Evolutionary conservation across 2,113 vertebrate species (phyloP), one percentile per base, ranked within the genome.

Genomic region (Dipodomys merriami): DNA sequence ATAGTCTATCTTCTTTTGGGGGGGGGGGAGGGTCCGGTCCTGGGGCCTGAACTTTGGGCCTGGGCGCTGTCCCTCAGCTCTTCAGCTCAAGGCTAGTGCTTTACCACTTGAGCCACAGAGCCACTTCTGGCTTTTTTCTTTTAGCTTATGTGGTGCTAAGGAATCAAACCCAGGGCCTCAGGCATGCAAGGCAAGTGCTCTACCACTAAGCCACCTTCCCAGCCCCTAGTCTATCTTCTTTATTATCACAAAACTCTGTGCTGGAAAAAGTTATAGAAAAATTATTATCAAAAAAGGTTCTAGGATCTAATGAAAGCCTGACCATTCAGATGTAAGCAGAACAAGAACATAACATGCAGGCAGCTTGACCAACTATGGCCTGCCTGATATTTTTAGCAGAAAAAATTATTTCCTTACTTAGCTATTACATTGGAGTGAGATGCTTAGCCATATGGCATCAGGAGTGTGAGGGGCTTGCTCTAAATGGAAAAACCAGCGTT

Each of bases 341-440:
- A 33, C 49, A 82, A 53, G 79, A 35, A 79, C 22, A 15, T 35
- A 90, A 35, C 49, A 76, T 13, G 27, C 16, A 46, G 30, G 76
- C 74, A 88, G 39, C 60, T 57, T 67, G 65, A 82, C 74, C 83
- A 67, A 82, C 60, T 53, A 79, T 25, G 82, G 64, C 71, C 93
- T 92, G 53, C 39, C 64, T 80, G 53, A 35, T 88, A 92, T 95
- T 95, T 95, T 95, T 83, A 94, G 83, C 68, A 90, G 91, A 94
- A 90, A 71, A 73, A 93, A 15, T 64, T 86, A 49, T 11, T 80
- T 85, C 78, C 44, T 84, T 84, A 76, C 93, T 94, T 94, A 96
- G 79, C 46, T 68, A 77, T 74, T 46, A 85, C 39, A 39, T 62
- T 72, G 57, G 71, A 79, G 74, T 76, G 83, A 88, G 33, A 91